Evolutionary conservation across 2,888 invertebrate genomes (phyloP).

Genomic region (Steinernema carpocapsae): DNA sequence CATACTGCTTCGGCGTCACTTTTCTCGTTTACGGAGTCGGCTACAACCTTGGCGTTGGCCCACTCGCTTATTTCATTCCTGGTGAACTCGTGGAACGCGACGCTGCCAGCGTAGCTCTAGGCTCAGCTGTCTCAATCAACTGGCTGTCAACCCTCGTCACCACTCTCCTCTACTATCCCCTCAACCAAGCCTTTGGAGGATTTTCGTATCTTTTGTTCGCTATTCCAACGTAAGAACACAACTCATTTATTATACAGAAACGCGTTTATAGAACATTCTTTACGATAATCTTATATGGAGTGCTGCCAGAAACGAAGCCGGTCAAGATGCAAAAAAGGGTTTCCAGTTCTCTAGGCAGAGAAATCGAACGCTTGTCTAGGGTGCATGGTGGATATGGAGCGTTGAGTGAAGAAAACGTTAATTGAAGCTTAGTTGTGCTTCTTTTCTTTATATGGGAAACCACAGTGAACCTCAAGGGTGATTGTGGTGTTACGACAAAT

Average conservation of each 20-base stretch:
- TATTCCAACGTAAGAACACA: conserved; percentile 50
- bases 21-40: conserved; percentile 63
- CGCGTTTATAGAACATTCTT: conserved; percentile 53
- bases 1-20: conserved; percentile 56
- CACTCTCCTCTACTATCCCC: conserved; percentile 59
- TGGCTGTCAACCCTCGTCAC: conserved; percentile 60
- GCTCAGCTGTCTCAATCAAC: conserved; percentile 59
- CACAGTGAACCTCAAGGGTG: conserved; percentile 55
- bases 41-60: conserved; percentile 64
- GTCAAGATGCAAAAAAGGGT: not conserved
- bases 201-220: conserved; percentile 64
- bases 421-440: not conserved
- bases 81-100: conserved; percentile 56
- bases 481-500: conserved; percentile 39
- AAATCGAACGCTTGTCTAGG: conserved; percentile 10
- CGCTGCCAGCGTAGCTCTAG: conserved; percentile 43
- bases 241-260: not conserved
- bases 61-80: conserved; percentile 61
- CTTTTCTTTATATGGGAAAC: conserved; percentile 45
- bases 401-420: too few relatives aligned
- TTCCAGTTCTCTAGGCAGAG: not conserved
- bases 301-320: conserved; percentile 53
- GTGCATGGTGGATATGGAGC: not conserved
- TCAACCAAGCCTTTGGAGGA: conserved; percentile 58
- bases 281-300: conserved; percentile 50